These are phyloP conservation scores for Melipona bicolor DNA, from an alignment of 2,888 invertebrate genomes.

Conservation along the genomic window DNA sequence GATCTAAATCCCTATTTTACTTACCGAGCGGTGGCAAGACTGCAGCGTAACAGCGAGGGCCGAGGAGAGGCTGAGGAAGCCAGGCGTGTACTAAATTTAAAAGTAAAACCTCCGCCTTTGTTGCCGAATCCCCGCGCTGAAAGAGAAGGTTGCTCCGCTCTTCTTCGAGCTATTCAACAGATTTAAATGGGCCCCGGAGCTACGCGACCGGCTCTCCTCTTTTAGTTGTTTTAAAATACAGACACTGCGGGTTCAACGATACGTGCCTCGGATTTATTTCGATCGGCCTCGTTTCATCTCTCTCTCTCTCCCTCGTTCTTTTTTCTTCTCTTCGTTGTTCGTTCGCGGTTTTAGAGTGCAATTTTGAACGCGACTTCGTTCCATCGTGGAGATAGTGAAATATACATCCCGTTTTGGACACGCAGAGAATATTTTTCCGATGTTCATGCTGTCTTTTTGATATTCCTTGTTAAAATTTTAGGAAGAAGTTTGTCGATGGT, in stretches of 20 bases:
- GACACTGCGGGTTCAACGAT: slow-evolving; percentile 65
- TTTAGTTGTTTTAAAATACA: slow-evolving; percentile 70
- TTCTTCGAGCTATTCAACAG: slow-evolving; percentile 77
- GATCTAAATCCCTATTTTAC: slow-evolving; percentile 80
- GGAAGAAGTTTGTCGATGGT: neutral
- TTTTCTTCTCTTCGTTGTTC: neutral
- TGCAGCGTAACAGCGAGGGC: slow-evolving; percentile 46
- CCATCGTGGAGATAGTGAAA: neutral
- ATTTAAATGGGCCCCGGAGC: slow-evolving; percentile 78
- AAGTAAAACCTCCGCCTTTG: slow-evolving; percentile 82
- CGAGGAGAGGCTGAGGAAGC: slow-evolving; percentile 52
- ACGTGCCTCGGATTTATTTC: slow-evolving; percentile 53
- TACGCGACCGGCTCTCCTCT: slow-evolving; percentile 58
- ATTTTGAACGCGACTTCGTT: neutral
- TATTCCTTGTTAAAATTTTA: neutral
- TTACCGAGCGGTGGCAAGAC: slow-evolving; percentile 70
- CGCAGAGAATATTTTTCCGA: neutral
- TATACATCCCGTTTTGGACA: neutral
- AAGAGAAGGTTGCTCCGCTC: slow-evolving; percentile 77
- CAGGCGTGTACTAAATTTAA: slow-evolving; percentile 82
- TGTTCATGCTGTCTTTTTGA: neutral
- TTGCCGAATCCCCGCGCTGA: slow-evolving; percentile 79
- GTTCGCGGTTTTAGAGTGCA: neutral
- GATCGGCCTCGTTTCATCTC: slow-evolving; percentile 9
- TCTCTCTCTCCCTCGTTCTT: too few relatives aligned